A percentile compares a stretch with the other conserved stretches of the same genome.
These are phyloP conservation scores for Drosophila percnosoma DNA, from an alignment of 2,888 invertebrate species.

Conservation along the genomic window DNA sequence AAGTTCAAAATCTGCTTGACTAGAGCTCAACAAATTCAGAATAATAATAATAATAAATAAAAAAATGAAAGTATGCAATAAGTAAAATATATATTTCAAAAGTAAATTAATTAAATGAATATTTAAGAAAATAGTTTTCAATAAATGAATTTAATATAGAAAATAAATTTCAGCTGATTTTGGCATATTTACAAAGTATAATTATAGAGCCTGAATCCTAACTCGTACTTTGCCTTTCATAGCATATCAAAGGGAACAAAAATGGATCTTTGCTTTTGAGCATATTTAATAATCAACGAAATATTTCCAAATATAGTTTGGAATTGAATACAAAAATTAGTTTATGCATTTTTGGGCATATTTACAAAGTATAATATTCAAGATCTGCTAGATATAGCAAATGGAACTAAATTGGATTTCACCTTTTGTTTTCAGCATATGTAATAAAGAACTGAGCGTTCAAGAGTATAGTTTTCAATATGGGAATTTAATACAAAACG, in stretches of 20 bases:
- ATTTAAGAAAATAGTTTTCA: no score
- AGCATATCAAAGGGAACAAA: no score
- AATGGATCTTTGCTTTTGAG: background rate
- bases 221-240: background rate
- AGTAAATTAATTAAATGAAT: no score
- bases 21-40: background rate
- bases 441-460: background rate
- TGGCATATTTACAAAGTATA: background rate
- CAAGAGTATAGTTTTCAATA: background rate
- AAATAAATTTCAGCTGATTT: no score
- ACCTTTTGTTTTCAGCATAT: background rate
- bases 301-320: background rate
- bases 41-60: background rate
- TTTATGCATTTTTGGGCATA: background rate
- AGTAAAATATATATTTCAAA: no score
- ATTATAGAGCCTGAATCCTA: background rate
- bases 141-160: background rate
- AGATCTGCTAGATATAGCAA: background rate
- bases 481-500: background rate
- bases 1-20: background rate
- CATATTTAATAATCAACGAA: background rate
- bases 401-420: background rate
- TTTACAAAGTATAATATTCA: slow-evolving; percentile 1
- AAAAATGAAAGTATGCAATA: no score
- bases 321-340: background rate